phyloP scores from a whole-genome alignment of 1,140 invertebrate species.

The Heliconius hermathena region DNA sequence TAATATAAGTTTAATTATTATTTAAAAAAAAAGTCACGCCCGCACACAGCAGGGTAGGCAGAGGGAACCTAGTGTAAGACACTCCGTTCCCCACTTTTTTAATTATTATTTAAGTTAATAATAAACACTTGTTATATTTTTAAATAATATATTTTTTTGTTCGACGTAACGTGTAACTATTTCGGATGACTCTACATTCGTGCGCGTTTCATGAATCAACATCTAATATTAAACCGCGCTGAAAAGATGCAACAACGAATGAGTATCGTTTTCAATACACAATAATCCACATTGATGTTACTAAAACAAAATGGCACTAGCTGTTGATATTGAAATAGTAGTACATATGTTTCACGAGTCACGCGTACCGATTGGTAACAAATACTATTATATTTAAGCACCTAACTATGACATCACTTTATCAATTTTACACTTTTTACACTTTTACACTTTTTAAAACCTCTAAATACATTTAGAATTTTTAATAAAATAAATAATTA shows the following conservation, averaged over 20 bases:
- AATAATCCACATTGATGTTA: conserved; percentile 38
- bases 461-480: background rate
- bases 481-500: background rate
- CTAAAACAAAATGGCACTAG: conserved; percentile 45
- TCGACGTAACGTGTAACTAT: conserved; percentile 71
- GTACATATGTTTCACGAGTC: conserved; percentile 55
- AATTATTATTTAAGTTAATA: conserved; percentile 47
- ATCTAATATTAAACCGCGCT: conserved; percentile 60
- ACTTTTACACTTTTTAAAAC: background rate
- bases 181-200: conserved; percentile 58
- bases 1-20: background rate
- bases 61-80: too few species aligned
- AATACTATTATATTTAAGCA: background rate
- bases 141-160: conserved; percentile 39
- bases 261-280: conserved; percentile 48
- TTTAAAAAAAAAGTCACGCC: too few species aligned
- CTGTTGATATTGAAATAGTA: conserved; percentile 62
- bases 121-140: conserved; percentile 39
- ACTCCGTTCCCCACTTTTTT: too few species aligned
- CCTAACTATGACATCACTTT: background rate
- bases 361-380: conserved; percentile 51
- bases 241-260: conserved; percentile 63
- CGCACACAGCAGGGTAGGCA: too few species aligned
- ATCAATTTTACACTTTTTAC: background rate
- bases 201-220: conserved; percentile 67